phyloP scores from a whole-genome alignment of 2,797 vertebrate species.

The Siniperca scherzeri region DNA sequence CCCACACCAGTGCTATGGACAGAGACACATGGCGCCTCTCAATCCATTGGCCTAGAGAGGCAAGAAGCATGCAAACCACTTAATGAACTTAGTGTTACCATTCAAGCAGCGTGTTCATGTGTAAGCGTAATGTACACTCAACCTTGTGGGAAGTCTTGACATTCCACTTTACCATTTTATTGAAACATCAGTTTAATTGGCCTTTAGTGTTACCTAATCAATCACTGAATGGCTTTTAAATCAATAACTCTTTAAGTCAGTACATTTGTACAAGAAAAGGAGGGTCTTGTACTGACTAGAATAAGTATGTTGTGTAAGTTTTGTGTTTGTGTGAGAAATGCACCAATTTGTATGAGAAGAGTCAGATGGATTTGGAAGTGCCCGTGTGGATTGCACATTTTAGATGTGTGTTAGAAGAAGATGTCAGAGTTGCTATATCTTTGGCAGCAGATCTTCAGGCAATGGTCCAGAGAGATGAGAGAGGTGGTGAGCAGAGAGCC shows the following conservation, averaged over 20 bases:
- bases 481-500: slow-evolving; percentile 78
- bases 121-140: not conserved
- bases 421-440: slow-evolving; percentile 57
- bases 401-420: not conserved
- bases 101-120: not conserved
- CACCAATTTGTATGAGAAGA: not conserved
- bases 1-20: slow-evolving; percentile 67
- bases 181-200: slow-evolving; percentile 12
- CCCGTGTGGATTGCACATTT: not conserved
- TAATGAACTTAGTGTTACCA: not conserved
- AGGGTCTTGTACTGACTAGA: not conserved
- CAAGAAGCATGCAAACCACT: slow-evolving; percentile 9
- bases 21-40: slow-evolving; percentile 65
- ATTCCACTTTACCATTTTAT: not conserved
- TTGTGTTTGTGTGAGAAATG: slow-evolving; percentile 1
- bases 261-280: not conserved
- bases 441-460: slow-evolving; percentile 79
- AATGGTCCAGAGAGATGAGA: slow-evolving; percentile 79
- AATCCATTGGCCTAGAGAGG: slow-evolving; percentile 72
- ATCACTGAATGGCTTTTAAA: not conserved
- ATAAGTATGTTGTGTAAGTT: not conserved
- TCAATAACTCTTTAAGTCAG: slow-evolving; percentile 22
- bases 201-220: not conserved
- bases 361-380: not conserved
- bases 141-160: not conserved